Base-by-base conservation (phyloP, 1,140 invertebrate genomes). In the Matsumurasca onukii region DNA sequence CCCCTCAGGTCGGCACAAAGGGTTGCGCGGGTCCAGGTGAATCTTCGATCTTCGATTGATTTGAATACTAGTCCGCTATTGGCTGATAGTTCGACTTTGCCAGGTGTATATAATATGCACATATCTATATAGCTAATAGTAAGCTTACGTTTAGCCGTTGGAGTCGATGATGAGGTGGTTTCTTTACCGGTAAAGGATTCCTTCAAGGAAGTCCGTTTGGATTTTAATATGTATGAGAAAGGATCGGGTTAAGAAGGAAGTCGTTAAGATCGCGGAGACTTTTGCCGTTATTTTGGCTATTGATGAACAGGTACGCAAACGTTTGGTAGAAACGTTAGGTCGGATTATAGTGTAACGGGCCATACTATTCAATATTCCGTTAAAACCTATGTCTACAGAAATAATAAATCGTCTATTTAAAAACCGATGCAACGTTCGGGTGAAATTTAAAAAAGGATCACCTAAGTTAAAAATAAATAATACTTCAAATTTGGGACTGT, bases 31-130 rank as follows among this genome's bases (percentile, higher is more conserved):
- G 20, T 22, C 55, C 55, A 59, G 55, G 55, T 59, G 55, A 59
- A 59, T 59, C 55, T 59, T 59, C 55, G 55, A 59, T 59, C 55
- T 59, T 59, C 55, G 55, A 59, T 52, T 52, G 20, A 39, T 39
- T 39, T 39, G 17, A 39, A 39, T 39, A 22, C 55, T 27, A 25
- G 24, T 2, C 1, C 24, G 24, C 30, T 22, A 59, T 59, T 59
- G 55, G 55, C 13, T 22, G 15, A 59, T 22, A 22, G 55, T 12
- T 12, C 12, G 30, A 22, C 3, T 27, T 59, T n/a, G n/a, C n/a
- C 25, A 24, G 15, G 15, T 13, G 55, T 27, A 27, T 59, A 27
- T 27, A 59, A 59, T 59, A 59, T 59, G 55, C 55, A 27, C 55
- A 59, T 59, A 59, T 59, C 30, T 59, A 22, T 22, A 59, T 59